phyloP scores from a whole-genome alignment of 1,140 invertebrate species.

The Drosophila rhopaloa region DNA sequence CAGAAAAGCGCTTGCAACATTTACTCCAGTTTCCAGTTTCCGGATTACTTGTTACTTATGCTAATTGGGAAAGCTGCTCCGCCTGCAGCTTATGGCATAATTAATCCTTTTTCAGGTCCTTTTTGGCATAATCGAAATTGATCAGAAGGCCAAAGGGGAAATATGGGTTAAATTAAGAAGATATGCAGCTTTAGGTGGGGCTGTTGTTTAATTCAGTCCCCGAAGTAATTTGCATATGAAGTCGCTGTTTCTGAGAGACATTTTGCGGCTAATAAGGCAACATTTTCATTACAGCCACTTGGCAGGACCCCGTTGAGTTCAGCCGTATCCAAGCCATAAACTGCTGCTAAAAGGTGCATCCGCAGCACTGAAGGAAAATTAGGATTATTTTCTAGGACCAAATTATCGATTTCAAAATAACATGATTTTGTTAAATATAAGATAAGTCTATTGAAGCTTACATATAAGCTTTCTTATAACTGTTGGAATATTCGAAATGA shows the following conservation, averaged over 20 bases:
- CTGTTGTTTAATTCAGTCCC: constrained; percentile 17
- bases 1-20: constrained; percentile 14
- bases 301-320: constrained; percentile 26
- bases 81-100: constrained; percentile 62
- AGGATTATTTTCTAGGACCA: not conserved
- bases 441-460: too few species aligned
- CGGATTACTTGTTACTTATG: constrained; percentile 53
- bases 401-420: not conserved
- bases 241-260: constrained; percentile 31
- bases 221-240: constrained; percentile 45
- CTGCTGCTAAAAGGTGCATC: constrained; percentile 46
- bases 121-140: constrained; percentile 38
- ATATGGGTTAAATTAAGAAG: constrained; percentile 20
- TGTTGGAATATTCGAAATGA: too few species aligned
- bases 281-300: constrained; percentile 57
- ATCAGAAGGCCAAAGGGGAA: constrained; percentile 26
- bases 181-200: not conserved
- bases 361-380: constrained; percentile 2
- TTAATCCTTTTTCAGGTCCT: constrained; percentile 59
- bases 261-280: constrained; percentile 75
- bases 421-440: too few species aligned
- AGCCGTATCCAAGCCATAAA: constrained; percentile 48
- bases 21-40: constrained; percentile 22
- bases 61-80: constrained; percentile 63
- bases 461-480: too few species aligned